Evolutionary conservation across 2,797 vertebrate genomes (phyloP).

Genomic region (Hylomyscus alleni): DNA sequence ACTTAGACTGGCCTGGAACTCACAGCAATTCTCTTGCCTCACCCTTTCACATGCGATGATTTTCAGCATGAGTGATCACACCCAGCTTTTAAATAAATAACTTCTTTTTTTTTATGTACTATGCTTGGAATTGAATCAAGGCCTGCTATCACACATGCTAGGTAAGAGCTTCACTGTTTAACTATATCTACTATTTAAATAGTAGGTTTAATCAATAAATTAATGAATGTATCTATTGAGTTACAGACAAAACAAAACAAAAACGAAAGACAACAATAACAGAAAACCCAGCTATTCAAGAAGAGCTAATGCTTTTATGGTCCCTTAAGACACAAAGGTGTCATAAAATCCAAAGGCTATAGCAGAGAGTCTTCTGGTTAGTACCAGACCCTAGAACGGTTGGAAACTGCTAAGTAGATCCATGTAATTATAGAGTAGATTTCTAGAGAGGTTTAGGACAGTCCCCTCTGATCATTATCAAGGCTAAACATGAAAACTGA

Average conservation of each 20-base stretch:
- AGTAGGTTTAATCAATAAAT: background rate
- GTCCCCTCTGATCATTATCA: slow-evolving; percentile 68
- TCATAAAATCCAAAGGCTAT: background rate
- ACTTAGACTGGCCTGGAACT: background rate
- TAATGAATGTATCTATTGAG: background rate
- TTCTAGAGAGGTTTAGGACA: slow-evolving; percentile 65
- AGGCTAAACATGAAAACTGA: slow-evolving; percentile 76
- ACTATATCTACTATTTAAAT: background rate
- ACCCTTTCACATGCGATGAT: background rate
- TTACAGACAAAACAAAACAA: background rate
- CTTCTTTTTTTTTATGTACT: background rate
- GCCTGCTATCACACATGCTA: background rate
- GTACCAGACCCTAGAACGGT: slow-evolving; percentile 58
- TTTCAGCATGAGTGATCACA: background rate
- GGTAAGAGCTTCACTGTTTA: background rate
- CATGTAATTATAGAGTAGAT: slow-evolving; percentile 67
- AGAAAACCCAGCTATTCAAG: background rate
- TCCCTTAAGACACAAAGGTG: background rate
- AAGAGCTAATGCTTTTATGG: background rate
- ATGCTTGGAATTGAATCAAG: background rate
- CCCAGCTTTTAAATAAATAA: background rate
- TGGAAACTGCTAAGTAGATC: slow-evolving; percentile 58
- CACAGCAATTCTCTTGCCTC: background rate
- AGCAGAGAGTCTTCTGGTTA: slow-evolving; percentile 1
- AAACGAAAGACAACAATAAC: background rate